Percentiles rank a stretch among this genome's conserved stretches.
Conservation (phyloP, 2,888 invertebrate species). For the Apotomis turbidana region DNA sequence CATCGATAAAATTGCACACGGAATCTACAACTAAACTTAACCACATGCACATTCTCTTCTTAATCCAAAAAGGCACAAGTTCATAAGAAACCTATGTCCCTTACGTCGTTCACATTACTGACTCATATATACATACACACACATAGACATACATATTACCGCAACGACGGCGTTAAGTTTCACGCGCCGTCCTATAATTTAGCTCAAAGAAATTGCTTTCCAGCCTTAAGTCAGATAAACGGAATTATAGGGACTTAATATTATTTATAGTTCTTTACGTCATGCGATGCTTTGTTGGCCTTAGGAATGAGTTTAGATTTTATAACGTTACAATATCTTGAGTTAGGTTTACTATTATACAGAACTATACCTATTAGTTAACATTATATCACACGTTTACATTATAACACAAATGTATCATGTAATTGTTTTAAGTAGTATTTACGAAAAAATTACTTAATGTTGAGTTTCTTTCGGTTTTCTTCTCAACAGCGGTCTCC, state of each 20-base stretch:
- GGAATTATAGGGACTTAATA: constrained; percentile 52
- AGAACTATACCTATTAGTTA: neutral
- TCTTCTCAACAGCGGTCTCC: no score
- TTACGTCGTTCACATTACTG: neutral
- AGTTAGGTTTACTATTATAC: neutral
- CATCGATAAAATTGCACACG: no score
- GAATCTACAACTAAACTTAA: neutral
- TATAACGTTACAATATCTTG: constrained; percentile 20
- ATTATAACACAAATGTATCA: no score
- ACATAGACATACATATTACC: neutral
- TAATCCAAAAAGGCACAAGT: neutral
- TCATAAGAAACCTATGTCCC: neutral
- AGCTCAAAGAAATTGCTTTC: constrained; percentile 47
- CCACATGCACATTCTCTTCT: neutral
- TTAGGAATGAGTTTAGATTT: constrained; percentile 12
- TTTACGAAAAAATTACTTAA: no score
- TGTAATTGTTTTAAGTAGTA: no score
- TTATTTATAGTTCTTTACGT: constrained; percentile 46
- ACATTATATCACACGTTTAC: no score
- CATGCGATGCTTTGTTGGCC: constrained; percentile 31
- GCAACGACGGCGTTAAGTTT: constrained; percentile 44
- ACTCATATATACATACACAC: neutral
- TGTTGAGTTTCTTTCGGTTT: no score
- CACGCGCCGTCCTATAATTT: constrained; percentile 45
- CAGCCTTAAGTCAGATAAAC: constrained; percentile 49